Evolutionary conservation across 2,888 invertebrate genomes (phyloP).

Genomic region (Pachydiplax longipennis): DNA sequence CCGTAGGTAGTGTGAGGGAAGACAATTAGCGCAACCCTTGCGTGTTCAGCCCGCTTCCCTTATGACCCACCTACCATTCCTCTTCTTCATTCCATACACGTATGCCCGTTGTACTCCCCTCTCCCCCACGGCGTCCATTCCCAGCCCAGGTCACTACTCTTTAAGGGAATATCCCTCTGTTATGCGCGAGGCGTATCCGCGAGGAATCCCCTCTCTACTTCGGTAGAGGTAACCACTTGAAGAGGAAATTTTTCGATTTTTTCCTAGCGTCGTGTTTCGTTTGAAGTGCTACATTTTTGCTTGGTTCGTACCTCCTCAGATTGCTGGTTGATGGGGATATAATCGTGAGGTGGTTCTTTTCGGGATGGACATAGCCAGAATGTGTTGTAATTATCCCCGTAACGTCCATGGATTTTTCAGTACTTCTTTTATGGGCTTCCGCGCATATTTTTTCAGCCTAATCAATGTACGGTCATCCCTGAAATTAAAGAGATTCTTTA

Average conservation of each 20-base stretch:
- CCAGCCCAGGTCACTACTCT: not conserved
- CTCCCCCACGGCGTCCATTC: not conserved
- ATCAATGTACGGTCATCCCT: too few relatives aligned
- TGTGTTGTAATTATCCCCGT: too few relatives aligned
- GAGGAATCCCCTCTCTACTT: not conserved
- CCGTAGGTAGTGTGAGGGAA: not conserved
- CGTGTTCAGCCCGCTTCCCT: not conserved
- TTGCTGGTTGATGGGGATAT: too few relatives aligned
- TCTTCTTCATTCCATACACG: not conserved
- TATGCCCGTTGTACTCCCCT: not conserved
- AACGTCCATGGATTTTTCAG: too few relatives aligned
- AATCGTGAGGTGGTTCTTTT: too few relatives aligned
- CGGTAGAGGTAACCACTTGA: not conserved
- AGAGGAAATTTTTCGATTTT: not conserved
- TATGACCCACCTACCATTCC: not conserved
- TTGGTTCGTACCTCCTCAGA: too few relatives aligned
- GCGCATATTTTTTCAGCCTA: too few relatives aligned
- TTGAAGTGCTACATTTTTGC: not conserved
- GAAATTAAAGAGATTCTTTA: too few relatives aligned
- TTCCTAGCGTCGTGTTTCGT: not conserved
- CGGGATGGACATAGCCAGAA: too few relatives aligned
- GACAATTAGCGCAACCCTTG: constrained; percentile 20
- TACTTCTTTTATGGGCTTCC: too few relatives aligned
- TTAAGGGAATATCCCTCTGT: not conserved
- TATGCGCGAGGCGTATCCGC: not conserved